Percentiles rank a stretch among this genome's conserved stretches.
Conservation (phyloP, 1,140 invertebrate genomes). For the Polyergus mexicanus region DNA sequence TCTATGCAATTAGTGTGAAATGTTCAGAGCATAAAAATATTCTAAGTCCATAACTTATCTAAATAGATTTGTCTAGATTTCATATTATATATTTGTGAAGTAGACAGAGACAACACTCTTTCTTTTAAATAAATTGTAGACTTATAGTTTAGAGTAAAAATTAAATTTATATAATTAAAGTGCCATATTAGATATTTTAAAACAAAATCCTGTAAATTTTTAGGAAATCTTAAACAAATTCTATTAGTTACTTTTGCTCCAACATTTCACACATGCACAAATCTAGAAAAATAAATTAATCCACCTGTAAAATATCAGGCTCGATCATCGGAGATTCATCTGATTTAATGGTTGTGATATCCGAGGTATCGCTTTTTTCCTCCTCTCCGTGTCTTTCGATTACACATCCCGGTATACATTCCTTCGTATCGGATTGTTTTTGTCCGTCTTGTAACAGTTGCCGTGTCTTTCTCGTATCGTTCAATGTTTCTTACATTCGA, state of each 20-base stretch:
- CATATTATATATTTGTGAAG: too few species aligned
- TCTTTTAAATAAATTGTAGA: too few species aligned
- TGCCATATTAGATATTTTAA: background rate
- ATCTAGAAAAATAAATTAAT: too few species aligned
- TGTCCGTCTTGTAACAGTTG: background rate
- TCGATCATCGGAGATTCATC: conserved; percentile 8
- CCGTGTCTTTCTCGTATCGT: background rate
- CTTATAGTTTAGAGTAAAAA: too few species aligned
- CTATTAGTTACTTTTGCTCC: background rate
- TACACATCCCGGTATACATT: conserved; percentile 42
- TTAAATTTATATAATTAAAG: background rate
- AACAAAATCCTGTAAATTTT: background rate
- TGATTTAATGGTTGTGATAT: background rate
- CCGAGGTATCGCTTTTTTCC: background rate
- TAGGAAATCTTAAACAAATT: background rate
- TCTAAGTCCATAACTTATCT: background rate
- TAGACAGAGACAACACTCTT: too few species aligned
- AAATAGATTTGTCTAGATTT: too few species aligned
- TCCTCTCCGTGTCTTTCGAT: conserved; percentile 9
- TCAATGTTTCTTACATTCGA: conserved; percentile 1
- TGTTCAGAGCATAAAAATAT: background rate
- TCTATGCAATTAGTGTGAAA: background rate
- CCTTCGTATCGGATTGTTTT: background rate
- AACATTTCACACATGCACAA: background rate
- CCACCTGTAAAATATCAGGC: conserved; percentile 40